These are phyloP conservation scores for Sebastes iracundus DNA, from an alignment of 2,797 vertebrate genomes.

Conservation along the genomic window DNA sequence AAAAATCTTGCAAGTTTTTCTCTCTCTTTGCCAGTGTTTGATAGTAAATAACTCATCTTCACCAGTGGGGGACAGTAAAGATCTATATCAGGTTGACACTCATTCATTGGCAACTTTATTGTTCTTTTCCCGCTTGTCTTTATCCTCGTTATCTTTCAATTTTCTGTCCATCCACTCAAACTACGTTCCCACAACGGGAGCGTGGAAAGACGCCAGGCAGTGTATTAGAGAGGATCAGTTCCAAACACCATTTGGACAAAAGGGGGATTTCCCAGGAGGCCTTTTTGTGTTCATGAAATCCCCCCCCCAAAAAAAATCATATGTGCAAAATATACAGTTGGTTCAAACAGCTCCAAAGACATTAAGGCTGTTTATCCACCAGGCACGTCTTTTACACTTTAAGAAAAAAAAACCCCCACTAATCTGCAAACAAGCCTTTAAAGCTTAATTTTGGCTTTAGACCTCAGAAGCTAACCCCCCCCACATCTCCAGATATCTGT, in stretches of 20 bases:
- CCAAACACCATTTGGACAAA: conserved; percentile 20
- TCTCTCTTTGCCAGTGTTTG: background rate
- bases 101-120: conserved; percentile 19
- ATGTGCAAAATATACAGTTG: conserved; percentile 7
- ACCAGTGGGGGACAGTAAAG: conserved; percentile 76
- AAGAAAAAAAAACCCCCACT: conserved; percentile 8
- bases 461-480: background rate
- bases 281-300: conserved; percentile 23
- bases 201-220: conserved; percentile 14
- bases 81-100: conserved; percentile 38
- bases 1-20: conserved; percentile 2
- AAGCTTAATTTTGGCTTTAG: conserved; percentile 18
- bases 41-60: conserved; percentile 11
- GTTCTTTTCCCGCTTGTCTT: conserved; percentile 29
- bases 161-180: conserved; percentile 47
- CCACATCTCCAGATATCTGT: background rate
- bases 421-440: conserved; percentile 15
- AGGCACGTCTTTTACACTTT: background rate
- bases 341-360: conserved; percentile 1
- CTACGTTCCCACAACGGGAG: conserved; percentile 15
- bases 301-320: conserved; percentile 3
- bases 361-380: background rate
- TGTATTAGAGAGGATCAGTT: background rate
- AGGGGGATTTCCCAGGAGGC: conserved; percentile 41
- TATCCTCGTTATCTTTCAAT: conserved; percentile 56